Conservation (phyloP, 2,113 vertebrate genomes). For the Hystrix cristata region DNA sequence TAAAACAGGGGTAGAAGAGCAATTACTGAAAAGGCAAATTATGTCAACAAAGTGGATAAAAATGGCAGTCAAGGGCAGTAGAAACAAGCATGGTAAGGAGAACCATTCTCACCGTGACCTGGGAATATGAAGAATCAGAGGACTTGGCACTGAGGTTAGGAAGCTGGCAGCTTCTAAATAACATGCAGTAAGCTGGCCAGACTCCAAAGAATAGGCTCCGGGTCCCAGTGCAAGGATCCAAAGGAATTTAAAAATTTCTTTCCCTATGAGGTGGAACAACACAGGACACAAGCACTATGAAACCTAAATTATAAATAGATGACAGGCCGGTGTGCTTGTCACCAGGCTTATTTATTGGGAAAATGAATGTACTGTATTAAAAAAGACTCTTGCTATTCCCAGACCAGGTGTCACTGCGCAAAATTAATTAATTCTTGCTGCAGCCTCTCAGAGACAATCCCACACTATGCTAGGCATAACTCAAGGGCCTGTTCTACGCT, state of each 20-base stretch:
- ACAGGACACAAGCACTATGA: not conserved
- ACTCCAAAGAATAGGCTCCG: not conserved
- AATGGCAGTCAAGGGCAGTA: not conserved
- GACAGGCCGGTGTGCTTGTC: not conserved
- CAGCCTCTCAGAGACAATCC: not conserved
- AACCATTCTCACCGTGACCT: not conserved
- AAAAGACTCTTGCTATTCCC: not conserved
- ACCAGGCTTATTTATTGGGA: not conserved
- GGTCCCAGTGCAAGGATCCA: not conserved
- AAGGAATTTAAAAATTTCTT: not conserved
- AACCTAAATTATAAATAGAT: not conserved
- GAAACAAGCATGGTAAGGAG: not conserved
- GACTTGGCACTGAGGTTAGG: not conserved
- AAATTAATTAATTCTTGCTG: not conserved
- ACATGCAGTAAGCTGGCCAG: not conserved
- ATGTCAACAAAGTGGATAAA: not conserved
- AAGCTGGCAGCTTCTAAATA: not conserved
- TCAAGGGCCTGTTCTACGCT: not conserved
- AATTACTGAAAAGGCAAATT: constrained; percentile 2
- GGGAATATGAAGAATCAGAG: not conserved
- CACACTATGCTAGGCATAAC: not conserved
- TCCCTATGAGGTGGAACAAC: not conserved
- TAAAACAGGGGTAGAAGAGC: not conserved
- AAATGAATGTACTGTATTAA: not conserved
- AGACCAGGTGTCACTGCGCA: not conserved